Conservation (phyloP, 2,797 vertebrate genomes). For the Catostomus latipinnis region DNA sequence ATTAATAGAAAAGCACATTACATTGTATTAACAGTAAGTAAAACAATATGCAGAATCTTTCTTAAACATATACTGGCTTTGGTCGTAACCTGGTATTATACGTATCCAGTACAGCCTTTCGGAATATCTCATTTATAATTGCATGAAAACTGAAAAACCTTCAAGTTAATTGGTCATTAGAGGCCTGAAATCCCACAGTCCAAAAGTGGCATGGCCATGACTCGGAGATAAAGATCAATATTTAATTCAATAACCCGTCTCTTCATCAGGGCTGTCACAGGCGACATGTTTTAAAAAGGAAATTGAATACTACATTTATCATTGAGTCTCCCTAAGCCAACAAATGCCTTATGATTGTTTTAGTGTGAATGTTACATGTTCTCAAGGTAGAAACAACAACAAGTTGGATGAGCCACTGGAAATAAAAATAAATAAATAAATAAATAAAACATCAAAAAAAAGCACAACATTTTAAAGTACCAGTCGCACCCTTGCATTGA, state of each 20-base stretch:
- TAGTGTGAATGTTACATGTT: background rate
- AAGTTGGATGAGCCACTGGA: background rate
- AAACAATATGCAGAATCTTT: too few species aligned
- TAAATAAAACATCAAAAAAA: background rate
- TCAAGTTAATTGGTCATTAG: constrained; percentile 23
- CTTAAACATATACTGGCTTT: background rate
- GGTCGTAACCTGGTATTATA: background rate
- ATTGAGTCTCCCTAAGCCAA: constrained; percentile 2
- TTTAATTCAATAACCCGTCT: constrained; percentile 13
- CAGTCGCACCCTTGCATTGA: background rate
- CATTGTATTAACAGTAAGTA: background rate
- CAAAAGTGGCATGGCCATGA: constrained; percentile 18
- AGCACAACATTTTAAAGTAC: too few species aligned
- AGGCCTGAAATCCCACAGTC: background rate
- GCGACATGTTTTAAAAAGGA: background rate
- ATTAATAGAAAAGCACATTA: background rate
- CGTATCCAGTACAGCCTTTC: background rate
- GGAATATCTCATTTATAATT: background rate
- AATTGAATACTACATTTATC: constrained; percentile 20
- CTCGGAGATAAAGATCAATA: constrained; percentile 36
- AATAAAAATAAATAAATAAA: background rate
- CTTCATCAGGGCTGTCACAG: constrained; percentile 17
- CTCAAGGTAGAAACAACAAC: background rate
- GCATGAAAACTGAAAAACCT: constrained; percentile 17
- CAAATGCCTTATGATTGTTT: background rate